phyloP scores from a whole-genome alignment of 2,113 vertebrate species.

The human (Homo sapiens) region DNA sequence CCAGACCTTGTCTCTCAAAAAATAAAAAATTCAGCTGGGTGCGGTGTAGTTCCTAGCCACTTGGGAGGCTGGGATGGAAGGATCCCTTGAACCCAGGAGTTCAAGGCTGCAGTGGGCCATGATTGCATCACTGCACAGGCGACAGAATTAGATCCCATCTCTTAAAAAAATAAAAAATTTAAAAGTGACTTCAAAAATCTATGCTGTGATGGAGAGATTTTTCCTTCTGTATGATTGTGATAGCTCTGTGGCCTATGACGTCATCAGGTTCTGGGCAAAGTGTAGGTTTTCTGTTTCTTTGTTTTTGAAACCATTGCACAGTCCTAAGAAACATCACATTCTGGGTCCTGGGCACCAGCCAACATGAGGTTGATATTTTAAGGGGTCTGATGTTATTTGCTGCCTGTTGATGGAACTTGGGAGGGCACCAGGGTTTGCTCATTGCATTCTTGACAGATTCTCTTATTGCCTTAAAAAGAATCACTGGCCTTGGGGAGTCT shows the following conservation, averaged over 20 bases:
- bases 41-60: too few relatives aligned
- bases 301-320: neutral
- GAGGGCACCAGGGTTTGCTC: neutral
- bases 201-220: neutral
- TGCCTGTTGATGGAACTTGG: neutral
- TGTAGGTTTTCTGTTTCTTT: neutral
- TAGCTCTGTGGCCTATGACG: neutral
- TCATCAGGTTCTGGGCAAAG: neutral
- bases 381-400: neutral
- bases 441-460: conserved; percentile 28
- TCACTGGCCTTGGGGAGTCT: neutral
- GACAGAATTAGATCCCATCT: too few relatives aligned
- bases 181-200: neutral
- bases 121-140: too few relatives aligned
- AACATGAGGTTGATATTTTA: conserved; percentile 44
- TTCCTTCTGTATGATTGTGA: neutral
- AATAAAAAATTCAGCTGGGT: too few relatives aligned
- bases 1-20: too few relatives aligned
- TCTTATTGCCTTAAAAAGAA: conserved; percentile 49
- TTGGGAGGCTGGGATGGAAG: too few relatives aligned
- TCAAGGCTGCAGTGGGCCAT: too few relatives aligned
- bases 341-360: neutral
- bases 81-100: too few relatives aligned
- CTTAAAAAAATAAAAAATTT: neutral
- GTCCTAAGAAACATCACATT: neutral